phyloP scores from a whole-genome alignment of 2,113 vertebrate species.

The Acrocephalus arundinaceus region DNA sequence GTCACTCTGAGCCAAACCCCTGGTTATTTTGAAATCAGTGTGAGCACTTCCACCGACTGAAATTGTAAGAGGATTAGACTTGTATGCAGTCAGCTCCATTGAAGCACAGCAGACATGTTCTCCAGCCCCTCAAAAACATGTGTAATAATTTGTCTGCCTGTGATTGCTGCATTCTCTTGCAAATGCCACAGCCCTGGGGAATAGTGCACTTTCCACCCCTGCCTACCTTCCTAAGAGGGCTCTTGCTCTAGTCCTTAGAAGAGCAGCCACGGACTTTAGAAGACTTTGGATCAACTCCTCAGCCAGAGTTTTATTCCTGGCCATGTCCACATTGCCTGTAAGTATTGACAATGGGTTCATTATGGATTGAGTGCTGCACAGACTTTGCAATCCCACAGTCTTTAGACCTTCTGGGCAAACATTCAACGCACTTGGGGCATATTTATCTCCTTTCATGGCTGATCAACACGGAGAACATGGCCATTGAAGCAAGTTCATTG shows the following conservation, averaged over 20 bases:
- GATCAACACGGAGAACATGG: neutral
- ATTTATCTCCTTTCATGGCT: neutral
- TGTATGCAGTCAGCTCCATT: neutral
- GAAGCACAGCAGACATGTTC: neutral
- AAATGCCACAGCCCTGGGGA: neutral
- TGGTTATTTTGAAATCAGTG: neutral
- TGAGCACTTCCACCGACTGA: neutral
- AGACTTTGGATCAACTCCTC: neutral
- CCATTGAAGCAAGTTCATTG: neutral
- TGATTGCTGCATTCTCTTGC: neutral
- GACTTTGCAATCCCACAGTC: neutral
- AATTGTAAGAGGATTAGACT: constrained; percentile 29
- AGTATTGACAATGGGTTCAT: neutral
- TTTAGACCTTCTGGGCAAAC: neutral
- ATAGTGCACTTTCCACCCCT: neutral
- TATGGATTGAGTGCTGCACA: neutral
- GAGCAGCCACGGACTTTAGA: neutral
- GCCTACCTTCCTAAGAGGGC: neutral
- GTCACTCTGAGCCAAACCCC: neutral
- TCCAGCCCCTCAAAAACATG: neutral
- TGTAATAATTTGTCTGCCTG: neutral
- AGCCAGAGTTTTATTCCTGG: neutral
- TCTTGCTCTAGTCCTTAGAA: neutral
- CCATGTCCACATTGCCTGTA: neutral
- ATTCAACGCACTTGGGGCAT: neutral